Evolutionary conservation across 30 jellyfish, hydroid and myxozoan genomes (phyloP), one percentile per base, ranked within the genome.

Genomic region (Turritopsis rubra): DNA sequence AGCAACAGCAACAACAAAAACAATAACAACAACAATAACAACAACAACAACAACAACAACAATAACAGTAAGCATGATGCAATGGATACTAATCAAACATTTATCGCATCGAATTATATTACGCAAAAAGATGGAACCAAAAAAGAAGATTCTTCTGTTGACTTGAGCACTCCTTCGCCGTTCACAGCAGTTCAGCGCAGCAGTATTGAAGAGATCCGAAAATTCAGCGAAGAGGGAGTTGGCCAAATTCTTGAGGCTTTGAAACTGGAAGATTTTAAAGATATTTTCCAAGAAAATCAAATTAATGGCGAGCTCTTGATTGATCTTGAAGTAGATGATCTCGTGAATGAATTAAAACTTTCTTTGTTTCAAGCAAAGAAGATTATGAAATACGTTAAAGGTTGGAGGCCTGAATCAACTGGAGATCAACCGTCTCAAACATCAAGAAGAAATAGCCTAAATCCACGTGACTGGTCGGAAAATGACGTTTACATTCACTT

Each of bases 361-460:
- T 81, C 93, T 18, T 54, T 82, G 52, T 89, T 89, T 65, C 96
- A 89, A 80, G 96, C 96, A 16, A 79, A 85, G 26, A 89, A 89
- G 72, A 54, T 89, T 22, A 8, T 75, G 72, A 22, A 70, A 52
- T 84, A 89, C 79, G 78, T 84, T 0, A 53, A 81, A 79, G 96
- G 96, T 0, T 89, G 96, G 96, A 71, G 86, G 21, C 96, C 93
- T 1, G 89, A 89, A 41, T 74, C 65, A 21, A 24, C 21, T 7
- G 84, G 71, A 52, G 21, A 24, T 1, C 89, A 74, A 52, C 21
- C 31, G 68, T 60, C 52, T 24, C 89, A 79, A 53, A 29, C 74
- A 66, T 72, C 80, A 28, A 53, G 89, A 78, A 52, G 95, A 75
- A 52, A 68, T 21, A 71, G 88, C 79, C 53, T 86, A 66, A 75